Conservation (phyloP, 1,140 invertebrate species). For the Atopsyche davidsoni region DNA sequence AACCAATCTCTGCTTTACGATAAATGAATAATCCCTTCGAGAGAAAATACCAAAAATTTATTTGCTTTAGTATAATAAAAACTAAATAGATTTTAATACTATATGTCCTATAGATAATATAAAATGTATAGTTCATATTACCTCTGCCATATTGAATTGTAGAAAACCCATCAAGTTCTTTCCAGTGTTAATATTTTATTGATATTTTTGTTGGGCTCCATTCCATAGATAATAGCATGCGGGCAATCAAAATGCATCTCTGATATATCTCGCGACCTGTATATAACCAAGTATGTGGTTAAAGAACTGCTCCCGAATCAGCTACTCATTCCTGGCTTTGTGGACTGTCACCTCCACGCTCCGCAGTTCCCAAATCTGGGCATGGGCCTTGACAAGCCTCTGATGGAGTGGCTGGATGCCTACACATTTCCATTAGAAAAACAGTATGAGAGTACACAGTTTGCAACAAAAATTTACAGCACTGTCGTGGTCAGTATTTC, state of each 20-base stretch:
- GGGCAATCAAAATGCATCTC: constrained; percentile 33
- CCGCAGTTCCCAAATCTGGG: constrained; percentile 82
- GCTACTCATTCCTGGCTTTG: constrained; percentile 80
- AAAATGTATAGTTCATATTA: neutral
- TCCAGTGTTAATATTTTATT: constrained; percentile 10
- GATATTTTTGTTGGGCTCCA: constrained; percentile 1
- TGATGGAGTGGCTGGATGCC: constrained; percentile 79
- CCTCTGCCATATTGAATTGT: neutral
- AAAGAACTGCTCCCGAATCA: constrained; percentile 49
- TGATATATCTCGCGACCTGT: constrained; percentile 24
- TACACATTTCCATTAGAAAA: constrained; percentile 84
- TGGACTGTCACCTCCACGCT: constrained; percentile 86
- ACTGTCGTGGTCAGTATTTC: constrained; percentile 71
- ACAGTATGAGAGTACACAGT: constrained; percentile 61
- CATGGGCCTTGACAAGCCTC: constrained; percentile 67
- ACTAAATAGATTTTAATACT: neutral
- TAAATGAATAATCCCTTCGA: neutral
- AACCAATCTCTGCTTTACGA: constrained; percentile 1
- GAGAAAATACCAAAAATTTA: constrained; percentile 1
- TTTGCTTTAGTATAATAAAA: neutral
- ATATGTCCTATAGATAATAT: neutral
- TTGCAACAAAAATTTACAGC: constrained; percentile 66
- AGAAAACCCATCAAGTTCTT: neutral
- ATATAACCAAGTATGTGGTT: constrained; percentile 31
- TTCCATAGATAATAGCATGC: constrained; percentile 35